A percentile compares a stretch with the other conserved stretches of the same genome.
Conservation (phyloP, 2,113 vertebrate genomes). For the Pyxicephalus adspersus region DNA sequence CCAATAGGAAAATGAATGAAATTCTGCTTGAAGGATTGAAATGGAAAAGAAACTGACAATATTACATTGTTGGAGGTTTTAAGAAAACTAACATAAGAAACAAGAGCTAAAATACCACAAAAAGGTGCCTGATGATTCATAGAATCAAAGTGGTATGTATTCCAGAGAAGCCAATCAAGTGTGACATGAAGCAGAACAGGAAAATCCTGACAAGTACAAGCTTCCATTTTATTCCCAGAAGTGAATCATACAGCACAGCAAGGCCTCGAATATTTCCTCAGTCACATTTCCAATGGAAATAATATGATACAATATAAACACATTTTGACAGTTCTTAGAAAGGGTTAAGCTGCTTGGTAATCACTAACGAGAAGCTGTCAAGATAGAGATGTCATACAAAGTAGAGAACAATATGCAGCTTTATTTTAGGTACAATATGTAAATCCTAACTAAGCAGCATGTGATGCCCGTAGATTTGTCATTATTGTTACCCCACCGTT, state of each 20-base stretch:
- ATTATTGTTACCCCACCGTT: too few species aligned
- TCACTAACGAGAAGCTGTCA: too few species aligned
- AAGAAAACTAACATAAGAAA: not conserved
- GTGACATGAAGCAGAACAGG: conserved; percentile 12
- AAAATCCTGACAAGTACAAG: not conserved
- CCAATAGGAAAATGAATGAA: not conserved
- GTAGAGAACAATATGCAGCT: too few species aligned
- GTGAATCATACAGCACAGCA: not conserved
- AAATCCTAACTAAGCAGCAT: too few species aligned
- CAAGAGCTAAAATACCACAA: not conserved
- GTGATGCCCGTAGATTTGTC: too few species aligned
- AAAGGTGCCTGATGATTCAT: not conserved
- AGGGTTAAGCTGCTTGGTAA: too few species aligned
- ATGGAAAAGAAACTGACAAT: not conserved
- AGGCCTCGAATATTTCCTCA: not conserved
- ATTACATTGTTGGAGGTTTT: not conserved
- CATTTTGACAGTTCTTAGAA: too few species aligned
- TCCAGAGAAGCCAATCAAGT: not conserved
- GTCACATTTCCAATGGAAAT: too few species aligned
- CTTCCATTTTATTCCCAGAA: not conserved
- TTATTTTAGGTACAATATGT: too few species aligned
- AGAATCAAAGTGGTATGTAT: conserved; percentile 1
- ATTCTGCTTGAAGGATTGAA: not conserved
- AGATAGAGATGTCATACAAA: too few species aligned
- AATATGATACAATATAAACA: too few species aligned